Conservation (phyloP, 2,888 invertebrate species). For the Drosophila testacea region DNA sequence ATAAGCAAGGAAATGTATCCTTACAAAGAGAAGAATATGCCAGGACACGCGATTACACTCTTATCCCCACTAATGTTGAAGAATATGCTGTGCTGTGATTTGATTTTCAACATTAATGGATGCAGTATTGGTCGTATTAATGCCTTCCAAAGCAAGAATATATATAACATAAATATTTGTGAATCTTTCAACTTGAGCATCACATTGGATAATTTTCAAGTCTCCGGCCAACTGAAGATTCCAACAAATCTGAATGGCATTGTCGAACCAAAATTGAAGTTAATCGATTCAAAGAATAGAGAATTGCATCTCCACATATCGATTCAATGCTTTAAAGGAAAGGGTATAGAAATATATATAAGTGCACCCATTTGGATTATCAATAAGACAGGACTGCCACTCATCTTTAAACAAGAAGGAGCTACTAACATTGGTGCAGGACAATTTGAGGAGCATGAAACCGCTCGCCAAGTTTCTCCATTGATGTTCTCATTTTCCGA, state of each 20-base stretch:
- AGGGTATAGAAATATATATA: slow-evolving; percentile 89
- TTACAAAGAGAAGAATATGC: slow-evolving; percentile 86
- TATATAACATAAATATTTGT: slow-evolving; percentile 86
- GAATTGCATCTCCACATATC: slow-evolving; percentile 91
- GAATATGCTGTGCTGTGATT: slow-evolving; percentile 95
- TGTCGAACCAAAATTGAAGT: slow-evolving; percentile 89
- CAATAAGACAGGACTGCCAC: slow-evolving; percentile 97
- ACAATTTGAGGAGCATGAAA: slow-evolving; percentile 97
- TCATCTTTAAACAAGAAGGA: slow-evolving; percentile 97
- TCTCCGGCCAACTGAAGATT: slow-evolving; percentile 88
- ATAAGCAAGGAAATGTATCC: slow-evolving; percentile 93
- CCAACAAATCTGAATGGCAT: slow-evolving; percentile 85
- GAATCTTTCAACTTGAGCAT: slow-evolving; percentile 91
- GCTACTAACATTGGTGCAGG: slow-evolving; percentile 92
- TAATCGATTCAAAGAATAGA: slow-evolving; percentile 91
- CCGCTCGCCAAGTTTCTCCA: slow-evolving; percentile 96
- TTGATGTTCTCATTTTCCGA: slow-evolving; percentile 97
- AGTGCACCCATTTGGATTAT: slow-evolving; percentile 97
- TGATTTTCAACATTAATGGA: slow-evolving; percentile 87
- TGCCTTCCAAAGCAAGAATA: slow-evolving; percentile 85
- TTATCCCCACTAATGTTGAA: slow-evolving; percentile 93
- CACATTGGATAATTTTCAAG: slow-evolving; percentile 93
- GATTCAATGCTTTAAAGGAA: slow-evolving; percentile 87
- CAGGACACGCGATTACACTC: slow-evolving; percentile 94
- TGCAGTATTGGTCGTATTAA: slow-evolving; percentile 85